Evolutionary conservation across 2,113 vertebrate genomes (phyloP).

Genomic region (Microtus ochrogaster): DNA sequence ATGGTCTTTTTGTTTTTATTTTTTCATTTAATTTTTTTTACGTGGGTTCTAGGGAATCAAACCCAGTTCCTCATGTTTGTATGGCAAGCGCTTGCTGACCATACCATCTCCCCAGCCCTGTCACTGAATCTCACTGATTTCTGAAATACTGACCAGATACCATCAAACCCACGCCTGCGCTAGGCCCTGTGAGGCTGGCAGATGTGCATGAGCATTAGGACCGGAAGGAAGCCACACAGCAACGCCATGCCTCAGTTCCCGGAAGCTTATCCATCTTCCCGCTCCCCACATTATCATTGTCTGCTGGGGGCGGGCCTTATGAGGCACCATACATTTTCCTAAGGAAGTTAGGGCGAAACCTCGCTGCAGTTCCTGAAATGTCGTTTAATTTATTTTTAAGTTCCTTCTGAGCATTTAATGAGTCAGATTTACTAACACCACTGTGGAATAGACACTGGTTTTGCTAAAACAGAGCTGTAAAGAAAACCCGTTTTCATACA

Average conservation of each 20-base stretch:
- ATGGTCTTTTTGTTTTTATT: not conserved
- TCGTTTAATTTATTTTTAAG: slow-evolving; percentile 34
- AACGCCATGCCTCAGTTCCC: not conserved
- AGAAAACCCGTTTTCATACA: slow-evolving; percentile 33
- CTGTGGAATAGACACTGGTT: not conserved
- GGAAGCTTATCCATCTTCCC: not conserved
- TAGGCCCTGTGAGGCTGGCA: not conserved
- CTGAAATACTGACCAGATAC: not conserved
- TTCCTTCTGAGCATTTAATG: not conserved
- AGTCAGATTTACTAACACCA: slow-evolving; percentile 18
- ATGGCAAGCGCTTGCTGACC: not conserved
- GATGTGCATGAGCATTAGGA: not conserved
- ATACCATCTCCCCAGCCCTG: not conserved
- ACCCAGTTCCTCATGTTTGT: not conserved
- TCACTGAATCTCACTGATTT: not conserved
- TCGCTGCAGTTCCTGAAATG: not conserved
- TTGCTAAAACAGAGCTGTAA: not conserved
- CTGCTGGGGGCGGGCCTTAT: not conserved
- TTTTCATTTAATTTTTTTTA: not conserved
- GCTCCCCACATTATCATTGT: not conserved
- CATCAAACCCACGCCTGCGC: not conserved
- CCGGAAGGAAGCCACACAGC: not conserved
- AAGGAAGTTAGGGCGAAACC: not conserved
- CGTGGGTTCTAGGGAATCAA: not conserved
- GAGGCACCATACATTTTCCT: not conserved